Conservation (phyloP, 1,140 invertebrate genomes). For the Teleogryllus occipitalis region DNA sequence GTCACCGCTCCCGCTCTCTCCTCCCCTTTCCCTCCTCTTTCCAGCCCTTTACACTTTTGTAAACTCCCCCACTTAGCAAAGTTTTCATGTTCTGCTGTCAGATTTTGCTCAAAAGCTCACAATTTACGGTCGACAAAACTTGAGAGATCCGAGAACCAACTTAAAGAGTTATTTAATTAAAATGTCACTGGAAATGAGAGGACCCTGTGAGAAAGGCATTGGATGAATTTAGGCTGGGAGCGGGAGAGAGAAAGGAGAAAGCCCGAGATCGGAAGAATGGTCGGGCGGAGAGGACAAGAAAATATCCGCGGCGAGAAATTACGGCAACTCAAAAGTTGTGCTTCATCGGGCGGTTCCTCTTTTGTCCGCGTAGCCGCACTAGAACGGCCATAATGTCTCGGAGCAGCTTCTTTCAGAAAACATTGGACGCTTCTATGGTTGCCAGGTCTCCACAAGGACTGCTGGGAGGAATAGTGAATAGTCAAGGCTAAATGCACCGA, state of each 20-base stretch:
- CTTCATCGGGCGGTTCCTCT: too few species aligned
- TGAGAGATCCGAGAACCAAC: background rate
- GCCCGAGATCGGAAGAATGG: background rate
- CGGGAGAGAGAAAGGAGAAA: background rate
- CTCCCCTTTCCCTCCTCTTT: background rate
- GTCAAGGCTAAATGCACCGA: too few species aligned
- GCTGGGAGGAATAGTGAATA: too few species aligned
- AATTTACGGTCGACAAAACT: background rate
- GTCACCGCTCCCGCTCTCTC: background rate
- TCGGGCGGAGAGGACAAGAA: background rate
- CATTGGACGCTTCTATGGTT: too few species aligned
- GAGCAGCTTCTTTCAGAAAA: too few species aligned
- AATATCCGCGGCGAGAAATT: background rate
- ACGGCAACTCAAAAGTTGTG: too few species aligned
- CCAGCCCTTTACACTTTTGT: background rate
- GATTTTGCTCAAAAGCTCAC: conserved; percentile 4
- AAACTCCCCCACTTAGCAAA: background rate
- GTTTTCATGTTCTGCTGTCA: conserved; percentile 4
- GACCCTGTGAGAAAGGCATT: too few species aligned
- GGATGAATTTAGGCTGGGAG: background rate
- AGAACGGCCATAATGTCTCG: too few species aligned
- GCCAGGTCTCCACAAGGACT: too few species aligned
- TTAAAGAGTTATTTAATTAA: conserved; percentile 6
- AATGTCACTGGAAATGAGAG: background rate
- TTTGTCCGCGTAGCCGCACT: too few species aligned